Conservation (phyloP, 2,797 vertebrate species). For the Syndactyla subalaris region DNA sequence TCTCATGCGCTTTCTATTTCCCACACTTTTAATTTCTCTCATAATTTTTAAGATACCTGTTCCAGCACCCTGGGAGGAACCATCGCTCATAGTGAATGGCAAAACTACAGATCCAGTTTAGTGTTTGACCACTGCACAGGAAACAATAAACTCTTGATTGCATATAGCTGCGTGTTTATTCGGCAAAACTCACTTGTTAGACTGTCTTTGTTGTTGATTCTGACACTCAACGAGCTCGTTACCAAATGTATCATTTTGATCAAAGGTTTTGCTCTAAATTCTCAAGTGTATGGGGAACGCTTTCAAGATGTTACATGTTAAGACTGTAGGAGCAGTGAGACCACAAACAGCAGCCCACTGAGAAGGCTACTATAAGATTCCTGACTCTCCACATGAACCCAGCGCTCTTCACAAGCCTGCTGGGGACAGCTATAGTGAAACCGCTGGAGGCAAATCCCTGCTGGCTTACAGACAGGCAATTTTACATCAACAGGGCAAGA, state of each 20-base stretch:
- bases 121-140: not conserved
- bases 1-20: not conserved
- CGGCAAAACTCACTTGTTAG: not conserved
- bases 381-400: rapidly evolving
- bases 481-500: not conserved
- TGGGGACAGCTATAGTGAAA: not conserved
- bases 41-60: not conserved
- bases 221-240: not conserved
- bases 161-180: not conserved
- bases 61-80: not conserved
- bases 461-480: not conserved
- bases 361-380: not conserved
- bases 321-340: not conserved
- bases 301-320: not conserved
- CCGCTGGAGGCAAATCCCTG: not conserved
- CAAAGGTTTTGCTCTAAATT: not conserved
- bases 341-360: not conserved
- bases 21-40: not conserved
- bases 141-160: not conserved
- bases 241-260: not conserved
- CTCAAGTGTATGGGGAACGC: not conserved
- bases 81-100: not conserved
- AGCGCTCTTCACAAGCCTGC: not conserved
- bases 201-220: not conserved
- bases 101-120: not conserved